Conservation (phyloP, 1,140 invertebrate species). For the Glossosoma conforme region DNA sequence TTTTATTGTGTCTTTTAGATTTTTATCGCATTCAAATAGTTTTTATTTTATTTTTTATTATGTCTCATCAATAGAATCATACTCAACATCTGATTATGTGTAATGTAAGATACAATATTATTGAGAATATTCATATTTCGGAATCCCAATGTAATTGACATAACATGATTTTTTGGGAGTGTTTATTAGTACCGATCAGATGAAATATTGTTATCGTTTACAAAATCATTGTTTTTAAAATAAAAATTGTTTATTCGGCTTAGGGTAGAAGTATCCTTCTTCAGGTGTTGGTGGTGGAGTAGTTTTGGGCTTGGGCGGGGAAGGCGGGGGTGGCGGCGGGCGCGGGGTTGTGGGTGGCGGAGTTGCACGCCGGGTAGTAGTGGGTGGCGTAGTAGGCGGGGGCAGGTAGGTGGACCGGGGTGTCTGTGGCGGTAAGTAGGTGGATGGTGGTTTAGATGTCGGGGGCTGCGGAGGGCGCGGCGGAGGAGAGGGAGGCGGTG, state of each 20-base stretch:
- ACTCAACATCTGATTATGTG: no score
- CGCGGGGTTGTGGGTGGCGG: slow-evolving; percentile 15
- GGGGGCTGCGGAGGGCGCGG: slow-evolving; percentile 11
- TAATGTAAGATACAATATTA: no score
- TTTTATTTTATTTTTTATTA: no score
- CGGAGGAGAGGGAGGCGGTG: slow-evolving; percentile 8
- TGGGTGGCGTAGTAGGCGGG: slow-evolving; percentile 15
- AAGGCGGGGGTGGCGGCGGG: slow-evolving; percentile 22
- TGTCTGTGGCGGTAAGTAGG: background rate
- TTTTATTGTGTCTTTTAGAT: no score
- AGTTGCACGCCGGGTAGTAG: slow-evolving; percentile 6
- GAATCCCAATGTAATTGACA: no score
- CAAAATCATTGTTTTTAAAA: no score
- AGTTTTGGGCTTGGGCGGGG: slow-evolving; percentile 16
- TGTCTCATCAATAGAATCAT: no score
- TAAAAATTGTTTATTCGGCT: slow-evolving; percentile 7
- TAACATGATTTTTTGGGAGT: no score
- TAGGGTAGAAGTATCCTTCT: slow-evolving; percentile 1
- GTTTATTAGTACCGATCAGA: no score
- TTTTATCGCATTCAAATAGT: no score
- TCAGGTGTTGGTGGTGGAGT: slow-evolving; percentile 11
- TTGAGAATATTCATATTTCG: no score
- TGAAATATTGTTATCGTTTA: no score
- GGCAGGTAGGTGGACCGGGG: background rate
- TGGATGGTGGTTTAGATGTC: background rate